These are phyloP conservation scores for Alethe diademata DNA, from an alignment of 2,113 vertebrate species.

Conservation along the genomic window DNA sequence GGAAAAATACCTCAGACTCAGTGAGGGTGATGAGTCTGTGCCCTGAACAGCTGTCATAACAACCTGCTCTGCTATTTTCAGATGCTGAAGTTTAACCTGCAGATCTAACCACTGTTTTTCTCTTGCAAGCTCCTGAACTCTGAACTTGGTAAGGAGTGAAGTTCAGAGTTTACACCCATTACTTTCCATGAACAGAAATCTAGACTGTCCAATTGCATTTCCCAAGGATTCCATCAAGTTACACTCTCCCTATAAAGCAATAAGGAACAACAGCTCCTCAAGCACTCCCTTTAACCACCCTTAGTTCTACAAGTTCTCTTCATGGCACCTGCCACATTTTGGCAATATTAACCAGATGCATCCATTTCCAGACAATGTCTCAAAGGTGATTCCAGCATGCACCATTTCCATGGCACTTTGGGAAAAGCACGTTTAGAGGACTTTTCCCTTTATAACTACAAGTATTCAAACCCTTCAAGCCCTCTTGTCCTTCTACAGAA, in stretches of 20 bases:
- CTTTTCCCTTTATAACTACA: not conserved
- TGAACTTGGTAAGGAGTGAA: not conserved
- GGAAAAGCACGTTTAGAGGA: not conserved
- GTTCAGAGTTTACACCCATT: not conserved
- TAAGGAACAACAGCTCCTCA: not conserved
- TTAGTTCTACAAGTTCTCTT: not conserved
- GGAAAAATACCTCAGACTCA: not conserved
- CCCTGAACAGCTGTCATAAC: not conserved
- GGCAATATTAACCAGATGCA: not conserved
- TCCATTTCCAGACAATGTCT: not conserved
- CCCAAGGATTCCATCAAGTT: not conserved
- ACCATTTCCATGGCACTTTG: not conserved
- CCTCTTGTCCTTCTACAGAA: not conserved
- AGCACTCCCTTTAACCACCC: not conserved
- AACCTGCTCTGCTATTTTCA: not conserved
- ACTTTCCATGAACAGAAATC: not conserved
- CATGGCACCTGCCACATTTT: not conserved
- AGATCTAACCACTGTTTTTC: not conserved
- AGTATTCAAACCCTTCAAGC: not conserved
- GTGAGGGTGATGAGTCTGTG: not conserved
- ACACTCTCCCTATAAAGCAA: not conserved
- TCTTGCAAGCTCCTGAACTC: not conserved
- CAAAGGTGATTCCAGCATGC: not conserved
- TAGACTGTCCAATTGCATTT: not conserved
- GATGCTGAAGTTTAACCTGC: not conserved